These are phyloP conservation scores for Eptesicus fuscus DNA, from an alignment of 2,113 vertebrate genomes.

Conservation along the genomic window DNA sequence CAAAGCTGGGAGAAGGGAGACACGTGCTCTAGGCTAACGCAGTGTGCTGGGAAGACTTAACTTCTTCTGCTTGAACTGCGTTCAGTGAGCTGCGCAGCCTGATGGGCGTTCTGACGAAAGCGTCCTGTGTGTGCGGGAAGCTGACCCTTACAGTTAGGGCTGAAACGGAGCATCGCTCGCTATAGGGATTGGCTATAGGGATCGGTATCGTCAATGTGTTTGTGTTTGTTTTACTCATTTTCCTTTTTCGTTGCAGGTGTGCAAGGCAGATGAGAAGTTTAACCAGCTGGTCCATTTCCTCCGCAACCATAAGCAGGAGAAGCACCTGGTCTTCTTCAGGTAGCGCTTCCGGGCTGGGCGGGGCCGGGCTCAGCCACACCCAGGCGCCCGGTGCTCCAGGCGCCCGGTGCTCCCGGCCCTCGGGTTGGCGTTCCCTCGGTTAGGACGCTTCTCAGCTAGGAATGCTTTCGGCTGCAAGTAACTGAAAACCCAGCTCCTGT, in stretches of 20 bases:
- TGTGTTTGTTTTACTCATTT: neutral
- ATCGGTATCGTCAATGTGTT: neutral
- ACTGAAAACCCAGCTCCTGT: neutral
- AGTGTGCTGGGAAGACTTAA: neutral
- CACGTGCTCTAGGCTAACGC: neutral
- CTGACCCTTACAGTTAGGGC: neutral
- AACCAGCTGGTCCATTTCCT: slow-evolving; percentile 95
- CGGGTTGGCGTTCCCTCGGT: neutral
- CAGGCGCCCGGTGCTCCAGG: rapidly evolving
- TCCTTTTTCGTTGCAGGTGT: slow-evolving; percentile 81
- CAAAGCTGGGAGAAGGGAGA: neutral
- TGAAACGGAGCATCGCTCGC: neutral
- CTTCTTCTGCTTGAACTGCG: neutral
- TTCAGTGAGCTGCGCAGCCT: neutral
- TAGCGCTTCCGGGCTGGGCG: slow-evolving; percentile 43
- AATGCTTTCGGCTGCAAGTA: neutral
- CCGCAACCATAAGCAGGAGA: slow-evolving; percentile 90
- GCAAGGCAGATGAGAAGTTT: slow-evolving; percentile 93
- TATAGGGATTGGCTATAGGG: no score
- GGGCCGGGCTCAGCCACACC: neutral
- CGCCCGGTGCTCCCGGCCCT: rapidly evolving
- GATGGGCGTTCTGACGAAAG: neutral
- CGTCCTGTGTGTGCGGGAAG: neutral
- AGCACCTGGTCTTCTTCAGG: slow-evolving; percentile 97
- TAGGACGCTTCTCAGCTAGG: neutral